These are phyloP conservation scores for Cephalotes varians DNA, from an alignment of 2,888 invertebrate species.

Conservation along the genomic window DNA sequence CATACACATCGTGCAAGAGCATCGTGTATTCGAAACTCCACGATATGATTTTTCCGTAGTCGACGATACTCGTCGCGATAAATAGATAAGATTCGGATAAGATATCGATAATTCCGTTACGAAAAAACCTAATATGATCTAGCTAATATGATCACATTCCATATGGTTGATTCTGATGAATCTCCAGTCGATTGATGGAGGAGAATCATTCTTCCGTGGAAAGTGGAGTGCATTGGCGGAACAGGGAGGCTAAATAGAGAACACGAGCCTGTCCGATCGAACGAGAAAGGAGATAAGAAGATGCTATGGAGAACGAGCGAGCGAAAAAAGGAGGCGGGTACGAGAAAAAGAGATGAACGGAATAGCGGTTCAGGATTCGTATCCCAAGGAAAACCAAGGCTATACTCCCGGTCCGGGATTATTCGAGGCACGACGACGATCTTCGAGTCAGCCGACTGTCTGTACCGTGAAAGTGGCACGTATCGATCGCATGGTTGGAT, in stretches of 20 bases:
- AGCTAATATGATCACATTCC: constrained; percentile 82
- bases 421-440: constrained; percentile 82
- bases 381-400: constrained; percentile 64
- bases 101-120: constrained; percentile 78
- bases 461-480: constrained; percentile 72
- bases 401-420: constrained; percentile 77
- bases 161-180: constrained; percentile 84
- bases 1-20: constrained; percentile 19
- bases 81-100: constrained; percentile 65
- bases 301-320: constrained; percentile 56
- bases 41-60: neutral
- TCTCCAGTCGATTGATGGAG: constrained; percentile 72
- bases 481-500: constrained; percentile 76
- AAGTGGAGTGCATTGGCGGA: constrained; percentile 68
- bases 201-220: constrained; percentile 74
- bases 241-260: constrained; percentile 66
- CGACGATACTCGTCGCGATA: constrained; percentile 24
- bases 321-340: constrained; percentile 63
- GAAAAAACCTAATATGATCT: constrained; percentile 82
- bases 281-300: constrained; percentile 29
- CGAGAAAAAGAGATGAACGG: constrained; percentile 56
- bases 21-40: constrained; percentile 61
- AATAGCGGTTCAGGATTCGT: constrained; percentile 63
- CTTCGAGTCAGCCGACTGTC: constrained; percentile 74
- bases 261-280: constrained; percentile 59